Percentiles rank a stretch among this genome's conserved stretches.
These are phyloP conservation scores for Eristalinus sepulchralis DNA, from an alignment of 2,888 invertebrate genomes.

Conservation along the genomic window DNA sequence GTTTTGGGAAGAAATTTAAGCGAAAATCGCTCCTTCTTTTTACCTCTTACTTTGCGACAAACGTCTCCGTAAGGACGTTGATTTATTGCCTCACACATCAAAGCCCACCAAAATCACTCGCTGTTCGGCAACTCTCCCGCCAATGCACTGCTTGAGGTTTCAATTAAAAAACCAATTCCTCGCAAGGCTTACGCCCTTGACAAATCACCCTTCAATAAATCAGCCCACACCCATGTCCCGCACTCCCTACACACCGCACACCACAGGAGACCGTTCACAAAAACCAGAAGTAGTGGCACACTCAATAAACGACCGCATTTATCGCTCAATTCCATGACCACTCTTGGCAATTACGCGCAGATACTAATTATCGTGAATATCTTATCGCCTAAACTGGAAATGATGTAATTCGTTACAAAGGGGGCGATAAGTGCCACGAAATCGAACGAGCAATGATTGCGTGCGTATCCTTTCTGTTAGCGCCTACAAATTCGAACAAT, in stretches of 20 bases:
- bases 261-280: neutral
- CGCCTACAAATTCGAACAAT: neutral
- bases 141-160: neutral
- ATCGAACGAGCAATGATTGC: neutral
- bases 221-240: neutral
- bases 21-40: no score
- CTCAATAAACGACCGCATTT: neutral
- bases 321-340: conserved; percentile 12
- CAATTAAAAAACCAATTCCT: neutral
- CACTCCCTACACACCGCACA: neutral
- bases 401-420: neutral
- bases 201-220: neutral
- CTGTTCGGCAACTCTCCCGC: neutral
- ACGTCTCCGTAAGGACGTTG: no score
- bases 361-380: conserved; percentile 1
- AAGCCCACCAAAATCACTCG: neutral
- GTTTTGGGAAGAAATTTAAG: no score
- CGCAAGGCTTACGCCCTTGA: neutral
- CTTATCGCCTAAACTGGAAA: conserved; percentile 1
- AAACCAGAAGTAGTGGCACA: conserved; percentile 1
- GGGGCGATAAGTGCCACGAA: neutral
- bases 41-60: no score
- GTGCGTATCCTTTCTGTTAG: neutral
- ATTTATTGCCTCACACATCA: neutral
- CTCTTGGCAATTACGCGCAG: neutral